phyloP scores from a whole-genome alignment of 2,888 invertebrate species.

The Oeneis ivallda region DNA sequence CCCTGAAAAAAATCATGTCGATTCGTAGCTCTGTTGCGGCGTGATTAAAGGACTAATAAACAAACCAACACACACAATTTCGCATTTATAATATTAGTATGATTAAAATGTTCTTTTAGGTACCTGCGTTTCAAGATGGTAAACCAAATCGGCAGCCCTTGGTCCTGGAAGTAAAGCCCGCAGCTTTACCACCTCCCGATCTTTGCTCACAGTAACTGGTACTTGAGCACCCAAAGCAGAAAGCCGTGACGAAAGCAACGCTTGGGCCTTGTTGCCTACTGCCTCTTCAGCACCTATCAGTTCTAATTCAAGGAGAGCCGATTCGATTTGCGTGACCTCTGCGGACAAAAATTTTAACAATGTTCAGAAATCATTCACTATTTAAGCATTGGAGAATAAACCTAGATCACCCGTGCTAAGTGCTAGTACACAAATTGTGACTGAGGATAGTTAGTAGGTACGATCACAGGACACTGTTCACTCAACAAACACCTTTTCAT shows the following conservation, averaged over 20 bases:
- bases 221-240: constrained; percentile 60
- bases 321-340: constrained; percentile 88
- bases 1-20: no score
- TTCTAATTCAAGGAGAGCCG: constrained; percentile 88
- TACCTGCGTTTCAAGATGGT: constrained; percentile 89
- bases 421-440: no score
- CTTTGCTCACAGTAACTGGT: constrained; percentile 63
- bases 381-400: no score
- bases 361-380: background rate
- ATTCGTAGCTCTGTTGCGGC: no score
- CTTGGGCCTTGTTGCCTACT: constrained; percentile 75
- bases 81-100: no score
- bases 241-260: constrained; percentile 59
- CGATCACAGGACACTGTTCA: no score
- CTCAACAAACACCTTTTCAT: no score
- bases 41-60: no score
- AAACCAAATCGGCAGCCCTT: constrained; percentile 89
- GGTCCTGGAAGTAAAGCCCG: constrained; percentile 86
- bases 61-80: no score
- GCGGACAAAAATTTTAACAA: constrained; percentile 74
- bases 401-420: no score
- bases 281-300: constrained; percentile 83
- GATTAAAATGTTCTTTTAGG: constrained; percentile 44
- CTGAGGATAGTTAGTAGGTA: no score
- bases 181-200: constrained; percentile 74